These are phyloP conservation scores for Tiphia femorata DNA, from an alignment of 2,888 invertebrate species.

Conservation along the genomic window DNA sequence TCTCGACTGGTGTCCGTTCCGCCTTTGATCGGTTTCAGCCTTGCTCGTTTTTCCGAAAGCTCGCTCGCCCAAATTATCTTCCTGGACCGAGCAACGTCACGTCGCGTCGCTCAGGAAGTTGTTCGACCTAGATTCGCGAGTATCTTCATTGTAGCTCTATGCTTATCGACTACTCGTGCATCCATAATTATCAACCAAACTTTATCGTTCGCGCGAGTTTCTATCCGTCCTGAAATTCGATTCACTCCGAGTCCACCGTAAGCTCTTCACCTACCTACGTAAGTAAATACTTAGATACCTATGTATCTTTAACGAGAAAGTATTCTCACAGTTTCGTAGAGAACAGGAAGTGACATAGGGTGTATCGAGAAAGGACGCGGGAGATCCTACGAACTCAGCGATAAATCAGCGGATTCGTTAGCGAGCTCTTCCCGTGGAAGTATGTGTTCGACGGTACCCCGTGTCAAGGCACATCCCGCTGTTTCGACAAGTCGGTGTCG, in stretches of 20 bases:
- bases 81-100: too few species aligned
- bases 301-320: not conserved
- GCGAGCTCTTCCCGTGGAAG: constrained; percentile 45
- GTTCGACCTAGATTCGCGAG: too few species aligned
- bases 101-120: too few species aligned
- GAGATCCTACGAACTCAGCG: constrained; percentile 18
- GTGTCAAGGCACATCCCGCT: constrained; percentile 46
- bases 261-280: not conserved
- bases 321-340: not conserved
- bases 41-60: too few species aligned
- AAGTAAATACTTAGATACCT: not conserved
- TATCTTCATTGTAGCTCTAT: too few species aligned
- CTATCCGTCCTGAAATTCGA: constrained; percentile 22
- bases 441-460: constrained; percentile 44
- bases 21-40: too few species aligned
- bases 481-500: constrained; percentile 56
- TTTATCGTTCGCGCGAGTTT: too few species aligned
- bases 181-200: too few species aligned
- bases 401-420: constrained; percentile 59
- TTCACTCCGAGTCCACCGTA: constrained; percentile 20
- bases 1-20: constrained; percentile 35
- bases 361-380: constrained; percentile 12
- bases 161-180: too few species aligned
- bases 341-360: not conserved
- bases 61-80: too few species aligned